Evolutionary conservation across 1,140 invertebrate species (phyloP).

Genomic region (Archegozetes longisetosus): DNA sequence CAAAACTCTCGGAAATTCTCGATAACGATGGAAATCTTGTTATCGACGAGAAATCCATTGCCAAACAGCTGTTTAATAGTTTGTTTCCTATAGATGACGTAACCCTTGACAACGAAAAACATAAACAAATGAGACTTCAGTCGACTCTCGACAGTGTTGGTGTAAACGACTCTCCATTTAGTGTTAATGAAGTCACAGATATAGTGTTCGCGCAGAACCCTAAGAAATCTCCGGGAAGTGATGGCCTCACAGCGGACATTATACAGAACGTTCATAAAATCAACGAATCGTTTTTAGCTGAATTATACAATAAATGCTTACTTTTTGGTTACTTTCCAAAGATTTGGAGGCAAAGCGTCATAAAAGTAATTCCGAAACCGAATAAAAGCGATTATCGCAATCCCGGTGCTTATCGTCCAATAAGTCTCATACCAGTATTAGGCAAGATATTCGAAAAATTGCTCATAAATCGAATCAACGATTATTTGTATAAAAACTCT

Average conservation of each 20-base stretch:
- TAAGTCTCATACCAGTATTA: constrained; percentile 17
- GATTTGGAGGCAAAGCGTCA: constrained; percentile 19
- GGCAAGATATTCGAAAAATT: constrained; percentile 19
- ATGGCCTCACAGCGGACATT: constrained; percentile 6
- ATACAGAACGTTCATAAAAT: too few relatives aligned
- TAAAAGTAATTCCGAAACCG: constrained; percentile 19
- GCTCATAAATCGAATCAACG: constrained; percentile 19
- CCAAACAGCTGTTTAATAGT: too few relatives aligned
- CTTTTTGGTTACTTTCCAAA: constrained; percentile 11
- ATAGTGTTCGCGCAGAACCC: neutral
- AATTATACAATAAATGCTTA: neutral
- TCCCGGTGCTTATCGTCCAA: constrained; percentile 18
- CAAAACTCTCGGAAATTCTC: too few relatives aligned
- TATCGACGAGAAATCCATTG: too few relatives aligned
- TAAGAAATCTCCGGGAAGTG: constrained; percentile 1
- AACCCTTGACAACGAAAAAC: too few relatives aligned
- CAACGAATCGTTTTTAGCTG: too few relatives aligned
- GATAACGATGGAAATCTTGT: too few relatives aligned
- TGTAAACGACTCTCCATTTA: too few relatives aligned
- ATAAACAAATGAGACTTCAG: too few relatives aligned
- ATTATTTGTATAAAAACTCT: constrained; percentile 7
- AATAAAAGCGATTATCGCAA: constrained; percentile 16
- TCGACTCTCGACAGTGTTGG: too few relatives aligned
- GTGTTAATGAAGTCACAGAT: neutral
- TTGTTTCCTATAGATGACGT: too few relatives aligned